phyloP scores from a whole-genome alignment of 2,888 invertebrate species.

The Nyleta sp. region DNA sequence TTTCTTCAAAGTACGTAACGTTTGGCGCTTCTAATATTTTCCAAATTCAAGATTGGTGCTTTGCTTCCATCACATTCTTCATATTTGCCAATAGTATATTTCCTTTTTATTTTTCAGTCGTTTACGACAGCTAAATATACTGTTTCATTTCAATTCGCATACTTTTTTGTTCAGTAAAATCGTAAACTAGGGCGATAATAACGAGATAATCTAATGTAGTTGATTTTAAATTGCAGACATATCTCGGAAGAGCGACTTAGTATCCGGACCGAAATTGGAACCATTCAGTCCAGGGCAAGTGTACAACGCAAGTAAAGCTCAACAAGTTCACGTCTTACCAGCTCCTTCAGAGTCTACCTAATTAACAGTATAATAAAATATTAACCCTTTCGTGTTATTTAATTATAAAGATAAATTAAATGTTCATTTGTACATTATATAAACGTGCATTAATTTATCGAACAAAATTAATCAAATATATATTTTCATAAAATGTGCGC shows the following conservation, averaged over 20 bases:
- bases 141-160: too few species aligned
- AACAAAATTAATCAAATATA: too few species aligned
- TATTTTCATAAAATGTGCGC: too few species aligned
- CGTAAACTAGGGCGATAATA: too few species aligned
- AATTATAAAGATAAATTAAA: not conserved
- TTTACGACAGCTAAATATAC: too few species aligned
- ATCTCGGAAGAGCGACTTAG: constrained; percentile 82
- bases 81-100: too few species aligned
- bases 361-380: constrained; percentile 7
- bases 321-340: constrained; percentile 93
- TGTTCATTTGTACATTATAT: constrained; percentile 1
- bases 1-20: not conserved
- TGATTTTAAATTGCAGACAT: constrained; percentile 82
- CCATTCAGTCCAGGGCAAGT: constrained; percentile 96
- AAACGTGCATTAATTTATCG: not conserved
- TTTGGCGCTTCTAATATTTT: not conserved
- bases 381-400: constrained; percentile 35
- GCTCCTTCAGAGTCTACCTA: constrained; percentile 75
- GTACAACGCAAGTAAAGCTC: constrained; percentile 95
- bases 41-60: not conserved
- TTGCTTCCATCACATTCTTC: too few species aligned
- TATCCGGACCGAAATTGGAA: constrained; percentile 89
- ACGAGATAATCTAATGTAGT: too few species aligned
- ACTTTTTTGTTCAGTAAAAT: too few species aligned
- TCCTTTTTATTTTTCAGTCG: too few species aligned